These are phyloP conservation scores for Aradophagus sp. DNA, from an alignment of 1,140 invertebrate genomes.

Conservation along the genomic window DNA sequence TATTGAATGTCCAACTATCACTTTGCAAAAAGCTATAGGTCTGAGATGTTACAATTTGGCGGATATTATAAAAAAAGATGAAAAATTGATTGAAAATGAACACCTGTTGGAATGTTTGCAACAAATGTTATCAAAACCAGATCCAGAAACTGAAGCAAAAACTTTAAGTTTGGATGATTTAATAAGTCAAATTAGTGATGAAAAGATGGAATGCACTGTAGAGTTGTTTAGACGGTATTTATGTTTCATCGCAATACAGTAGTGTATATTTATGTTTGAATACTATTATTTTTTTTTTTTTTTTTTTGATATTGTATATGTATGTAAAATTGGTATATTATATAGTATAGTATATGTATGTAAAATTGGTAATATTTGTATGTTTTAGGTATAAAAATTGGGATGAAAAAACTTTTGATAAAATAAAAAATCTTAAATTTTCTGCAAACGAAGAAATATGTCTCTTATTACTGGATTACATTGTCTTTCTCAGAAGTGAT, in stretches of 20 bases:
- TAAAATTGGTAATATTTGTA: conserved; percentile 4
- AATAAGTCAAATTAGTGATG: conserved; percentile 22
- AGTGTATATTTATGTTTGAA: too few species aligned
- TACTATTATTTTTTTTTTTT: too few species aligned
- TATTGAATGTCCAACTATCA: conserved; percentile 54
- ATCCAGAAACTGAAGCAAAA: conserved; percentile 8
- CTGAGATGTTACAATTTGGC: conserved; percentile 62
- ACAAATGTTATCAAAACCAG: conserved; percentile 60
- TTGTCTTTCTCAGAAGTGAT: conserved; percentile 50
- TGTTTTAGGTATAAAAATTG: conserved; percentile 59
- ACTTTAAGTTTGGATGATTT: conserved; percentile 58
- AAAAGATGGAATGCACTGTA: conserved; percentile 46
- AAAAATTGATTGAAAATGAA: conserved; percentile 40
- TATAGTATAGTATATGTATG: too few species aligned
- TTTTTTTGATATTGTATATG: conserved; percentile 5
- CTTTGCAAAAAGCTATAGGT: conserved; percentile 65
- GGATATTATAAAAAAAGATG: conserved; percentile 48
- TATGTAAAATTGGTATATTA: too few species aligned
- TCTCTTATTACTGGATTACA: conserved; percentile 60
- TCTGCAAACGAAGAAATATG: conserved; percentile 54
- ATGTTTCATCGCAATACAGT: too few species aligned
- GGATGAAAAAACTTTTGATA: conserved; percentile 56
- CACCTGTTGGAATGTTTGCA: conserved; percentile 59
- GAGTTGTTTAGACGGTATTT: conserved; percentile 56
- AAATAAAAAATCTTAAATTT: conserved; percentile 28